Percentiles rank a stretch among this genome's conserved stretches.
phyloP scores from a whole-genome alignment of 2,113 vertebrate genomes.

The Carassius auratus region DNA sequence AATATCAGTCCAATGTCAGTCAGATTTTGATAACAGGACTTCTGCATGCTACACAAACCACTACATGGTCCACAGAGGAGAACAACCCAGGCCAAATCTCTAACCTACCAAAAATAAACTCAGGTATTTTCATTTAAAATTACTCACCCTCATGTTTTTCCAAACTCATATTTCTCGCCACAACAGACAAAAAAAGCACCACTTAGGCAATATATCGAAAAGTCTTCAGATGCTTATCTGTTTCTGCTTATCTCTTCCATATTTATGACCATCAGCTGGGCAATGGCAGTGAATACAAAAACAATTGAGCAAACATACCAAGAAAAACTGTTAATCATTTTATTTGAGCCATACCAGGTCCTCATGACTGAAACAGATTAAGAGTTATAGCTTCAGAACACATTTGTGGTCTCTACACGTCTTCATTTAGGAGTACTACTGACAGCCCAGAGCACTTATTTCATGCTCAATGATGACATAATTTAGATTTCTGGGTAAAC shows the following conservation, averaged over 20 bases:
- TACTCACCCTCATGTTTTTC: background rate
- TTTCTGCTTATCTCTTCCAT: background rate
- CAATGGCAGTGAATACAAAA: background rate
- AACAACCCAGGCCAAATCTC: background rate
- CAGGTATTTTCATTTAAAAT: background rate
- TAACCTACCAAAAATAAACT: background rate
- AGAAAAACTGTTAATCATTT: background rate
- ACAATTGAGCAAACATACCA: background rate
- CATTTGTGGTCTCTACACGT: background rate
- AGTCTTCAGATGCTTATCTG: background rate
- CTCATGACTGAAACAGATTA: background rate
- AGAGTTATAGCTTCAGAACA: background rate
- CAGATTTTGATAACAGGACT: constrained; percentile 20
- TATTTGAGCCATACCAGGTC: background rate
- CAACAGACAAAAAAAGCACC: background rate
- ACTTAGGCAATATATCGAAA: background rate
- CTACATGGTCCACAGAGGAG: constrained; percentile 52
- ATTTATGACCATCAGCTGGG: background rate
- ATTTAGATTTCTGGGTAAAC: background rate
- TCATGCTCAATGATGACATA: background rate
- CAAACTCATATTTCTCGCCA: background rate
- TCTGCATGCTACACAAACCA: constrained; percentile 64
- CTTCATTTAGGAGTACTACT: background rate
- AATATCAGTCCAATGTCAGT: no score
- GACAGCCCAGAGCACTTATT: background rate